phyloP scores from a whole-genome alignment of 2,797 vertebrate species.

The Coregonus sp. region DNA sequence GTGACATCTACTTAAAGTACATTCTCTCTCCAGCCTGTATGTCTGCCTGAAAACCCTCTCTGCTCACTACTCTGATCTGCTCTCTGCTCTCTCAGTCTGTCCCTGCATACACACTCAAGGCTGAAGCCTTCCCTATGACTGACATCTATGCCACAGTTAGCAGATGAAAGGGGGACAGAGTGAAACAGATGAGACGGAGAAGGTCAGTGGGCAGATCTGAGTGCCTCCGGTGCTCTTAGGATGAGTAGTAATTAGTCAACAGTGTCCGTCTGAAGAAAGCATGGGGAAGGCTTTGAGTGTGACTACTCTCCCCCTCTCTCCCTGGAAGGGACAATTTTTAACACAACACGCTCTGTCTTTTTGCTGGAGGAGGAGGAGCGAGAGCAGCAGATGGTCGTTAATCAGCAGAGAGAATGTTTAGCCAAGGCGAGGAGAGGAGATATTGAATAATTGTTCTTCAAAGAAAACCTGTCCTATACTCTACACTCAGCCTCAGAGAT shows the following conservation, averaged over 20 bases:
- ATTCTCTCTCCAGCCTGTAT: neutral
- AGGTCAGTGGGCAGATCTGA: slow-evolving; percentile 4
- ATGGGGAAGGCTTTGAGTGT: neutral
- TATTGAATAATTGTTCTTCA: neutral
- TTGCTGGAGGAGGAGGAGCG: slow-evolving; percentile 5
- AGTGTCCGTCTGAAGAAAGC: neutral
- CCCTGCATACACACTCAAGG: neutral
- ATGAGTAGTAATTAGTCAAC: slow-evolving; percentile 1
- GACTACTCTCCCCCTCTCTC: slow-evolving; percentile 9
- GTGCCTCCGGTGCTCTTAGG: slow-evolving; percentile 7
- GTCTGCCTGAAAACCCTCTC: neutral
- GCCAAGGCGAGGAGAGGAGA: neutral
- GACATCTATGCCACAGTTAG: neutral
- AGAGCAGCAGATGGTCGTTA: slow-evolving; percentile 14
- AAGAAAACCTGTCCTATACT: neutral
- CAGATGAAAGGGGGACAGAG: neutral
- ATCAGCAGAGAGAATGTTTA: slow-evolving; percentile 26
- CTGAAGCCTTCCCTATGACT: neutral
- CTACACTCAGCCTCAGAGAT: neutral
- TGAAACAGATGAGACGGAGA: slow-evolving; percentile 16
- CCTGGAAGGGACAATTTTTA: neutral
- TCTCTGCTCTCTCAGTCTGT: neutral
- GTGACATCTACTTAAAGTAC: neutral
- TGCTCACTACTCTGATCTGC: neutral
- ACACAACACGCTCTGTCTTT: slow-evolving; percentile 9